These are phyloP conservation scores for Athrips mouffetella DNA, from an alignment of 2,888 invertebrate species.

Conservation along the genomic window DNA sequence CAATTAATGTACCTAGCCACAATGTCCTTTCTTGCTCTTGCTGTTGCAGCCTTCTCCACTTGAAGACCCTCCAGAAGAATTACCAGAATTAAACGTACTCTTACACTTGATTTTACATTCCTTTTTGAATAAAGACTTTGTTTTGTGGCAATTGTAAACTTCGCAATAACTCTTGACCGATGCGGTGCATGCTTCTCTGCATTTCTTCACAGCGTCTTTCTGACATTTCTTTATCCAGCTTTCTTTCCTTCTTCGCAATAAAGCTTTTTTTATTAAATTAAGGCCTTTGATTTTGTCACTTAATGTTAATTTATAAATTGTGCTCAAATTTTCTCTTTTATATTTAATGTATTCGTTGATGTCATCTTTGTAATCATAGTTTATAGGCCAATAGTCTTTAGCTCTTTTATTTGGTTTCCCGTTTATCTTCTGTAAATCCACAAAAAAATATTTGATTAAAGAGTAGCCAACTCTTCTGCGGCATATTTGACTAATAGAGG, in stretches of 20 bases:
- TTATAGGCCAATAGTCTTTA: not conserved
- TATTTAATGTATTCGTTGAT: not conserved
- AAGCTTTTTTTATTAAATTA: not conserved
- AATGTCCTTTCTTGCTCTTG: too few relatives aligned
- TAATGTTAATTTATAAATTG: not conserved
- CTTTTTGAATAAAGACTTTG: too few relatives aligned
- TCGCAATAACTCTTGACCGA: slow-evolving; percentile 32
- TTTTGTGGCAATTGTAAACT: too few relatives aligned
- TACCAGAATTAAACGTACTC: too few relatives aligned
- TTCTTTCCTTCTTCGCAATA: not conserved
- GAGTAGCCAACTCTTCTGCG: too few relatives aligned
- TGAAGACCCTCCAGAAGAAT: too few relatives aligned
- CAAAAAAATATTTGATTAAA: not conserved
- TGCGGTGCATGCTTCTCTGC: slow-evolving; percentile 34
- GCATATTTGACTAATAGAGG: too few relatives aligned
- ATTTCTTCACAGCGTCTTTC: slow-evolving; percentile 16
- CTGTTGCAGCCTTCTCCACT: too few relatives aligned
- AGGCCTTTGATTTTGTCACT: not conserved
- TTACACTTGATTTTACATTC: too few relatives aligned
- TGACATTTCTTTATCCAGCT: slow-evolving; percentile 1
- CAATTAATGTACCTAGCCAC: too few relatives aligned
- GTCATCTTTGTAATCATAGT: not conserved
- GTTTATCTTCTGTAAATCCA: slow-evolving; percentile 1
- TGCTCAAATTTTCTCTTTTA: not conserved
- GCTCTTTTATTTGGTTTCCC: not conserved